phyloP scores from a whole-genome alignment of 2,113 vertebrate genomes.

The Eretmochelys imbricata region DNA sequence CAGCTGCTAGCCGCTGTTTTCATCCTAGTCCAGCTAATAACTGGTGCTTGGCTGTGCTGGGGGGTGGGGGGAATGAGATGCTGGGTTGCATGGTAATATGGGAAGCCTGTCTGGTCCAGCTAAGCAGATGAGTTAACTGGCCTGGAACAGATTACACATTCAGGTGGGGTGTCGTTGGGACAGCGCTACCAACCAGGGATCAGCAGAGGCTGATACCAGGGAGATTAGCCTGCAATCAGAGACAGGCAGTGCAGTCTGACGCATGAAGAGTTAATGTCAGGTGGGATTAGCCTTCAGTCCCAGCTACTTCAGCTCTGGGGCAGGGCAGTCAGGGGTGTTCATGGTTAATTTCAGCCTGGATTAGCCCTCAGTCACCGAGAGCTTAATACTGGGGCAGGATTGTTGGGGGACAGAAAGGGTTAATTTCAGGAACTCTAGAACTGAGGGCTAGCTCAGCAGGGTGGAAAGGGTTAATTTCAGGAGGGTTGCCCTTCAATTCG shows the following conservation, averaged over 20 bases:
- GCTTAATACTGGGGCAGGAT: neutral
- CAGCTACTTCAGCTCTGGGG: neutral
- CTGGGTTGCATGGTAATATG: neutral
- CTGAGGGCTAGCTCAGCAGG: too few relatives aligned
- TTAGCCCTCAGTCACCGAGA: neutral
- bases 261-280: neutral
- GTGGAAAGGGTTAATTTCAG: neutral
- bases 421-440: neutral
- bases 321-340: neutral
- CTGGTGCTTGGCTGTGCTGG: neutral
- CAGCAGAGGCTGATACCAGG: neutral
- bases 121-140: neutral
- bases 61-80: neutral
- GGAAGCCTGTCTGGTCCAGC: neutral
- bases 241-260: neutral
- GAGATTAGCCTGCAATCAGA: neutral
- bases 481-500: neutral
- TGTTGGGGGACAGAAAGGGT: neutral
- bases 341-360: neutral
- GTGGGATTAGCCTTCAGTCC: neutral
- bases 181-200: neutral
- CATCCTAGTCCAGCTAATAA: neutral
- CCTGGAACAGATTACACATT: neutral
- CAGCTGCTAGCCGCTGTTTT: neutral
- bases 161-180: slow-evolving; percentile 3